Evolutionary conservation across 2,888 invertebrate genomes (phyloP).

Genomic region (Anaspis maculata): DNA sequence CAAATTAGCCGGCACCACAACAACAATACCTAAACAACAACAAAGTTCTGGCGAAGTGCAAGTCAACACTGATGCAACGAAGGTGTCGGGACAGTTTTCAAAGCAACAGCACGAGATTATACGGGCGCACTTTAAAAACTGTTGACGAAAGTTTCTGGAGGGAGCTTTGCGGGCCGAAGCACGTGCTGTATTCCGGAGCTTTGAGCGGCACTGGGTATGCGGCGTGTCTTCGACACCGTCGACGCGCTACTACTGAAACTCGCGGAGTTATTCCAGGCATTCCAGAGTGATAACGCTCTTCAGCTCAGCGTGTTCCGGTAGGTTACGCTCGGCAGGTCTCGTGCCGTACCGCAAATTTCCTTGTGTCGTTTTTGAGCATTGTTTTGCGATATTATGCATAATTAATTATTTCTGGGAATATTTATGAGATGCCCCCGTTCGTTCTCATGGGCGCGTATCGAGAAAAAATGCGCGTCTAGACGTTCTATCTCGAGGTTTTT

Average conservation of each 20-base stretch:
- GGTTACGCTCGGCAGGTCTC: conserved; percentile 11
- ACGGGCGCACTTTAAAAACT: conserved; percentile 6
- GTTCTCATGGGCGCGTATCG: too few relatives aligned
- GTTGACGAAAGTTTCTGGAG: conserved; percentile 6
- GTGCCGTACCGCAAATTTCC: background rate
- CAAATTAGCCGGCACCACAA: too few relatives aligned
- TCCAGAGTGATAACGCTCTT: conserved; percentile 15
- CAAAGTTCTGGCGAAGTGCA: too few relatives aligned
- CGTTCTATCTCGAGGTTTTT: too few relatives aligned
- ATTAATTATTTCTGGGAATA: too few relatives aligned
- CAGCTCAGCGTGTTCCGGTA: conserved; percentile 11
- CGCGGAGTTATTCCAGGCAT: conserved; percentile 8
- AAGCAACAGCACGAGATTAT: conserved; percentile 5
- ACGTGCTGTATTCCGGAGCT: conserved; percentile 10
- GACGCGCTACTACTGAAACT: conserved; percentile 15
- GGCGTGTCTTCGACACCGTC: conserved; percentile 12
- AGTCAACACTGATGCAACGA: too few relatives aligned
- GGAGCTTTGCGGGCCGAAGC: conserved; percentile 2
- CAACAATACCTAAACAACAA: too few relatives aligned
- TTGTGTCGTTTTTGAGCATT: background rate
- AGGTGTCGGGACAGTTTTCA: conserved; percentile 5
- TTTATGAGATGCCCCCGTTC: too few relatives aligned
- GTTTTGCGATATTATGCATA: too few relatives aligned
- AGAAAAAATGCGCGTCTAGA: too few relatives aligned
- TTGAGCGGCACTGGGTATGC: conserved; percentile 7